Conservation (phyloP, 2,113 vertebrate species). For the Manacus vitellinus region DNA sequence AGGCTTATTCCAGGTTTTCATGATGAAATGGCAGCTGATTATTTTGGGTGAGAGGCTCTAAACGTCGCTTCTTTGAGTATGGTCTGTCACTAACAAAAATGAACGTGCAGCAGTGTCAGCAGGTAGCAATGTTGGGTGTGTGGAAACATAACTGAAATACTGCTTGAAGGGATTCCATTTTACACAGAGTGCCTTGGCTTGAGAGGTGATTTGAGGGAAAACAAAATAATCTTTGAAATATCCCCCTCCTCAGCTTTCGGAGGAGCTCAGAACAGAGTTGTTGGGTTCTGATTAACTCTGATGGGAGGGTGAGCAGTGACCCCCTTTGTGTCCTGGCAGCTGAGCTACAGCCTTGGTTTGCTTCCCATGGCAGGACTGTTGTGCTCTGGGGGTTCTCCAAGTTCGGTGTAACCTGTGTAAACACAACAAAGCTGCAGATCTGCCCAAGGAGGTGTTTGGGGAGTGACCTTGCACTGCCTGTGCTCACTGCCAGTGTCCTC, state of each 20-base stretch:
- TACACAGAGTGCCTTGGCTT: neutral
- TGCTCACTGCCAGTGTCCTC: neutral
- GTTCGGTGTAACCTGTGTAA: neutral
- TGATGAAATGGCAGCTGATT: neutral
- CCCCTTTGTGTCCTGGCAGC: neutral
- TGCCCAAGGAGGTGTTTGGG: neutral
- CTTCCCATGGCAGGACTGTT: rapidly evolving
- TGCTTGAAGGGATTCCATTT: neutral
- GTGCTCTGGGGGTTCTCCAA: neutral
- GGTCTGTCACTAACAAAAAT: neutral
- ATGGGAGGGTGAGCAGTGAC: neutral
- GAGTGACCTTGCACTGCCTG: neutral
- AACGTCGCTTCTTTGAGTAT: neutral
- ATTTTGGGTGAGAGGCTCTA: neutral
- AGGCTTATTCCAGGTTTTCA: neutral
- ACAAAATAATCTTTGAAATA: neutral
- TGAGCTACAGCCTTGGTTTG: neutral
- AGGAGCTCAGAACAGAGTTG: neutral
- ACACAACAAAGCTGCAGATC: neutral
- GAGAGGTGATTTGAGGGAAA: neutral
- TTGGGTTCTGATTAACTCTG: neutral
- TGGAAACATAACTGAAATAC: neutral
- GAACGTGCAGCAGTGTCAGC: neutral
- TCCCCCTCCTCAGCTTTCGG: neutral
- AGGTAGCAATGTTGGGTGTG: neutral